A percentile compares a stretch with the other conserved stretches of the same genome.
Evolutionary conservation across 2,888 invertebrate genomes (phyloP).

Genomic region (Euclidia mi): DNA sequence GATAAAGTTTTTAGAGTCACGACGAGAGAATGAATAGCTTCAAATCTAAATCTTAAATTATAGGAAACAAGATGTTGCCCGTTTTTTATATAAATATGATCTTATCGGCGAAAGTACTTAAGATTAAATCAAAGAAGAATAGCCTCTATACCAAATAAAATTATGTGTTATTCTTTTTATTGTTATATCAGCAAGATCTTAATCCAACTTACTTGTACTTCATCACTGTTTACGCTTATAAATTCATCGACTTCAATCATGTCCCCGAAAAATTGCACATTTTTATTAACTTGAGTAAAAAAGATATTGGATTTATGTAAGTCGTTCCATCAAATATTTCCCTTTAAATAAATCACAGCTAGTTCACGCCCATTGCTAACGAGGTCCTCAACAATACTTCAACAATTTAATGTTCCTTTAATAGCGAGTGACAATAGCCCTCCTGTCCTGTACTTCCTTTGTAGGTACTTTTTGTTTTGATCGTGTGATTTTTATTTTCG

Average conservation of each 20-base stretch:
- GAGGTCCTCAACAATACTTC: slow-evolving; percentile 69
- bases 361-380: slow-evolving; percentile 74
- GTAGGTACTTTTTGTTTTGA: not conserved
- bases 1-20: slow-evolving; percentile 26
- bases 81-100: not conserved
- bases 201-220: too few relatives aligned
- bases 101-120: too few relatives aligned
- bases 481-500: too few relatives aligned
- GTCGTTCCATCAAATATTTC: slow-evolving; percentile 3
- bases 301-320: too few relatives aligned
- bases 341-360: slow-evolving; percentile 27
- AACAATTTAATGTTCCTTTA: slow-evolving; percentile 63
- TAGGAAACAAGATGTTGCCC: not conserved
- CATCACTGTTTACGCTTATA: too few relatives aligned
- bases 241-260: too few relatives aligned
- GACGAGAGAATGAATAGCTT: slow-evolving; percentile 16
- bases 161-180: too few relatives aligned
- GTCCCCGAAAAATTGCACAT: too few relatives aligned
- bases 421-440: slow-evolving; percentile 48
- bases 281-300: too few relatives aligned
- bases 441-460: not conserved
- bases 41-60: not conserved
- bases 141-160: too few relatives aligned
- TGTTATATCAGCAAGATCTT: too few relatives aligned
- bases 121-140: too few relatives aligned